These are phyloP conservation scores for Apeltes quadracus DNA, from an alignment of 2,113 vertebrate species.

Conservation along the genomic window DNA sequence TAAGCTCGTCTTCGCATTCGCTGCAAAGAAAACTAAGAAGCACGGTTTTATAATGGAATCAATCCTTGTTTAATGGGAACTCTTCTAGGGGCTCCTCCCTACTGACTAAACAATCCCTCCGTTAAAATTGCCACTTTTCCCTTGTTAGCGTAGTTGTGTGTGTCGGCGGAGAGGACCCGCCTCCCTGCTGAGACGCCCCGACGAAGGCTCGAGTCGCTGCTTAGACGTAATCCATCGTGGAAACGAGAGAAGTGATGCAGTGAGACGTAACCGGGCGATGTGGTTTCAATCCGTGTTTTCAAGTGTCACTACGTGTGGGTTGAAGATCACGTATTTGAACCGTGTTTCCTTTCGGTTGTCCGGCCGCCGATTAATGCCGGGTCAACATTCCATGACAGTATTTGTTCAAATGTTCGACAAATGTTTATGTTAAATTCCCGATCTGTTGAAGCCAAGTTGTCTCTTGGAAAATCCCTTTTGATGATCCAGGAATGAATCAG, in stretches of 20 bases:
- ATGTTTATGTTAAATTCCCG: too few species aligned
- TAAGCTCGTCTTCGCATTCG: conserved; percentile 29
- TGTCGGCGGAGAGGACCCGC: conserved; percentile 67
- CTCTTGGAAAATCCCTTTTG: too few species aligned
- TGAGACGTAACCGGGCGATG: not conserved
- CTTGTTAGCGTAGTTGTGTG: conserved; percentile 51
- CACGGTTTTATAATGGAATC: not conserved
- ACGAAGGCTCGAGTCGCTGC: conserved; percentile 39
- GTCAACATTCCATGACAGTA: too few species aligned
- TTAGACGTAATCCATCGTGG: conserved; percentile 46
- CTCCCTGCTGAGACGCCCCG: conserved; percentile 44
- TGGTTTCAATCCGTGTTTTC: not conserved
- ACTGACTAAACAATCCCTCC: conserved; percentile 41
- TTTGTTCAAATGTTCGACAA: too few species aligned
- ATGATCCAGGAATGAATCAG: too few species aligned
- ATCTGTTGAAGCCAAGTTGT: too few species aligned
- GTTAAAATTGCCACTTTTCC: conserved; percentile 73
- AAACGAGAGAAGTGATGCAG: conserved; percentile 3
- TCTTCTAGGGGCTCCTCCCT: conserved; percentile 33
- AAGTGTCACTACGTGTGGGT: too few species aligned
- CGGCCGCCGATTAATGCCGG: not conserved
- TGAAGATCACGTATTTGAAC: not conserved
- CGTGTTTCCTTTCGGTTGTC: too few species aligned
- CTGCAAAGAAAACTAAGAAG: conserved; percentile 51
- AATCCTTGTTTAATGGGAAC: conserved; percentile 28